phyloP scores from a whole-genome alignment of 2,797 vertebrate genomes.

The Amblyraja radiata region DNA sequence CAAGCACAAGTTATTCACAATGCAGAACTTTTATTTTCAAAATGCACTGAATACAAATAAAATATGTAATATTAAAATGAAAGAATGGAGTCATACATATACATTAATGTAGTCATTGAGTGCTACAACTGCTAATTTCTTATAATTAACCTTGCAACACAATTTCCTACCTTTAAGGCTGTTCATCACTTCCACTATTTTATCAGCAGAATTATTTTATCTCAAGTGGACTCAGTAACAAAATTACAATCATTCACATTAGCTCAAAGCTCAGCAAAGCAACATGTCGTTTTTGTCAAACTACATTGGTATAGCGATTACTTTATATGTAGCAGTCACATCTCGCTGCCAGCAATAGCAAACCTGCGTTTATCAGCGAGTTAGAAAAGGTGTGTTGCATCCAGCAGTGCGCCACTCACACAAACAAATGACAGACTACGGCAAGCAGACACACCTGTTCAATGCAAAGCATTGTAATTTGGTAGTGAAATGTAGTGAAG shows the following conservation, averaged over 20 bases:
- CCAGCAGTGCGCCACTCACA: background rate
- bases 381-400: background rate
- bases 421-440: background rate
- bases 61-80: background rate
- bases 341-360: background rate
- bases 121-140: background rate
- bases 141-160: background rate
- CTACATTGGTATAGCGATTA: background rate
- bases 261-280: background rate
- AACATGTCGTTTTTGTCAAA: background rate
- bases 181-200: background rate
- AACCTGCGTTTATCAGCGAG: background rate
- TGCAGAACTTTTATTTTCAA: background rate
- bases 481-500: conserved; percentile 15
- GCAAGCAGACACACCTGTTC: conserved; percentile 1
- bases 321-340: background rate
- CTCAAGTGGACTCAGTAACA: background rate
- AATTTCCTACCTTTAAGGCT: background rate
- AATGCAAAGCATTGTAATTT: conserved; percentile 21
- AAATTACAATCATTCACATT: background rate
- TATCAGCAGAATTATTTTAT: conserved; percentile 9
- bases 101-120: background rate
- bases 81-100: background rate
- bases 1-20: background rate
- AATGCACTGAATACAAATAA: background rate